Base-by-base conservation (phyloP, 2,797 vertebrate genomes). In the Pristis pectinata region DNA sequence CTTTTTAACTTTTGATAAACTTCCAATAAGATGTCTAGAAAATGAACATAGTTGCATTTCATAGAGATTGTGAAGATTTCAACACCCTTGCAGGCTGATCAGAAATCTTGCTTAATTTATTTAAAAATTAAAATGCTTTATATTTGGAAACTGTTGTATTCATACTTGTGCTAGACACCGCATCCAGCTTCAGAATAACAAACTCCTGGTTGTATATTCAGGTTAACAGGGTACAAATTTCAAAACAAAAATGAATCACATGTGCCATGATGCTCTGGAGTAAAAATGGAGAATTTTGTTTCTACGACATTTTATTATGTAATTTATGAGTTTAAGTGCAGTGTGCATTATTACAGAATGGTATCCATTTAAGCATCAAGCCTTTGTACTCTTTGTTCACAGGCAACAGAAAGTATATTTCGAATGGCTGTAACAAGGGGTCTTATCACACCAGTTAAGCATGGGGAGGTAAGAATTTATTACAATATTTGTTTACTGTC, bases 391-490 rank as follows among this genome's bases (percentile, higher is more conserved):
- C 53, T 91, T 53, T 92, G 80, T 61, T 94, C 41, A 70, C 97
- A 98, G 97, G 97, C 98, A 74, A 97, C 97, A 93, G 98, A 98
- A 96, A 97, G 97, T 0, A 95, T 98, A 92, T 98, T 97, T 95
- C 97, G 97, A 96, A 98, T 98, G 97, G 97, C 96, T 0, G 97
- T 98, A 79, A 97, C 97, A 95, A 97, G 97, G 97, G 97, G 98
- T 96, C 95, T 96, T 95, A 97, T 98, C 95, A 97, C 97, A 93
- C 97, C 97, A 8, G 96, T 98, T 96, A 97, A 97, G 96, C 97
- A 98, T 0, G 97, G 97, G 96, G 97, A 98, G 96, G 98, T 98
- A 97, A 97, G 96, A 85, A 95, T 89, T 94, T 4, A 95, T 44
- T 56, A 37, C 15, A 53, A 56, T 93, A 70, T 93, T 41, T 93